A percentile compares a stretch with the other conserved stretches of the same genome.
phyloP scores from a whole-genome alignment of 2,113 vertebrate species.

The Potamarius usumacintae region DNA sequence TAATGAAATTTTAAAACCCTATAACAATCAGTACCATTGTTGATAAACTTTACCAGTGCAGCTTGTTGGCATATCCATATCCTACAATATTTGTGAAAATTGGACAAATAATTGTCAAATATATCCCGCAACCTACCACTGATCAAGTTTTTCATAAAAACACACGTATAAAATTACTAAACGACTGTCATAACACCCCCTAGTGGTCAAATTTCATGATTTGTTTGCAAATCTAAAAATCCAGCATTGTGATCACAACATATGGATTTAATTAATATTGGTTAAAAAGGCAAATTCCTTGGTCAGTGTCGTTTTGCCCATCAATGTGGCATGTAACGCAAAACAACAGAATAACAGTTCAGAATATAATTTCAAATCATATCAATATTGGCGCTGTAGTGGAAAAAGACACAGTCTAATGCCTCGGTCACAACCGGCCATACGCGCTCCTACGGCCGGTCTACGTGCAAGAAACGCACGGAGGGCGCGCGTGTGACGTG shows the following conservation, averaged over 20 bases:
- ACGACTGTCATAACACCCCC: not conserved
- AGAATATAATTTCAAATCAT: not conserved
- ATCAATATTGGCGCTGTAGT: not conserved
- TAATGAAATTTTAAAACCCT: not conserved
- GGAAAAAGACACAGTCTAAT: not conserved
- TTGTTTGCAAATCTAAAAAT: not conserved
- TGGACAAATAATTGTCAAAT: not conserved
- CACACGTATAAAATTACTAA: not conserved
- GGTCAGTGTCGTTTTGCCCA: not conserved
- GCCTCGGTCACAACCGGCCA: no score
- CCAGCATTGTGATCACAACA: not conserved
- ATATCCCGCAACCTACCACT: not conserved
- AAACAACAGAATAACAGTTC: not conserved
- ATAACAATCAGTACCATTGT: not conserved
- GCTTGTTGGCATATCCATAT: not conserved
- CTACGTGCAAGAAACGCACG: no score
- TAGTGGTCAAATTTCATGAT: not conserved
- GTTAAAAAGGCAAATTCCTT: not conserved
- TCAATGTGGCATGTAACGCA: not conserved
- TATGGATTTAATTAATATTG: not conserved
- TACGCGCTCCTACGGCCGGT: no score
- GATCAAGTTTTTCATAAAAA: not conserved
- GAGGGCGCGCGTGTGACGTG: no score
- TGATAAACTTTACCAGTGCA: not conserved
- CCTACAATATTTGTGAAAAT: not conserved